Conservation (phyloP, 2,888 invertebrate genomes). For the Cylloceria caligata region DNA sequence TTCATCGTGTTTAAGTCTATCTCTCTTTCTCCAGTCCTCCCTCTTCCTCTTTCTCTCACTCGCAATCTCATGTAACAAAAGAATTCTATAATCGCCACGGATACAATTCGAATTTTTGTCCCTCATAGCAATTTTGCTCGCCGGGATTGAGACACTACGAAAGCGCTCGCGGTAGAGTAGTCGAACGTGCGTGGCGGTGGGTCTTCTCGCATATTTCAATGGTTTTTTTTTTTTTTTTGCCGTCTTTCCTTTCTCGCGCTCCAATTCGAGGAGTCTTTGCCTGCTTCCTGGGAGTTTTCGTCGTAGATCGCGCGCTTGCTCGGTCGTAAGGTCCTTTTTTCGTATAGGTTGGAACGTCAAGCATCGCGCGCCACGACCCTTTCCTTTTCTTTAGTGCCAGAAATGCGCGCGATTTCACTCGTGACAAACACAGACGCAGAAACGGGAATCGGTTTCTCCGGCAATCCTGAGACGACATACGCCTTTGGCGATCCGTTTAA, state of each 20-base stretch:
- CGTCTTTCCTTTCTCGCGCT: slow-evolving; percentile 46
- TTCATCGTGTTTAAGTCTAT: not conserved
- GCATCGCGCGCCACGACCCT: slow-evolving; percentile 16
- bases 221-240: slow-evolving; percentile 30
- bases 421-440: slow-evolving; percentile 3
- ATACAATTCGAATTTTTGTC: slow-evolving; percentile 29
- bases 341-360: slow-evolving; percentile 21
- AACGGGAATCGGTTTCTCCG: not conserved
- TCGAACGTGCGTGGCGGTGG: slow-evolving; percentile 61
- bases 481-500: too few relatives aligned
- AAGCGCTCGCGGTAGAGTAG: slow-evolving; percentile 54
- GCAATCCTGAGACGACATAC: too few relatives aligned
- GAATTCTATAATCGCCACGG: slow-evolving; percentile 27
- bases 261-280: slow-evolving; percentile 22
- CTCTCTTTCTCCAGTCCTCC: too few relatives aligned
- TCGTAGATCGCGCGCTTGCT: slow-evolving; percentile 13
- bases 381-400: slow-evolving; percentile 11
- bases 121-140: slow-evolving; percentile 58
- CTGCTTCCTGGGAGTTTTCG: slow-evolving; percentile 41
- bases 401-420: slow-evolving; percentile 11
- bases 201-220: slow-evolving; percentile 42
- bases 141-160: slow-evolving; percentile 66
- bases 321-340: not conserved
- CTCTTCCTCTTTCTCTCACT: not conserved
- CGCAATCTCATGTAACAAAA: slow-evolving; percentile 12